Percentiles rank a stretch among this genome's conserved stretches.
These are phyloP conservation scores for Drosophila orena DNA, from an alignment of 1,140 invertebrate species.

Conservation along the genomic window DNA sequence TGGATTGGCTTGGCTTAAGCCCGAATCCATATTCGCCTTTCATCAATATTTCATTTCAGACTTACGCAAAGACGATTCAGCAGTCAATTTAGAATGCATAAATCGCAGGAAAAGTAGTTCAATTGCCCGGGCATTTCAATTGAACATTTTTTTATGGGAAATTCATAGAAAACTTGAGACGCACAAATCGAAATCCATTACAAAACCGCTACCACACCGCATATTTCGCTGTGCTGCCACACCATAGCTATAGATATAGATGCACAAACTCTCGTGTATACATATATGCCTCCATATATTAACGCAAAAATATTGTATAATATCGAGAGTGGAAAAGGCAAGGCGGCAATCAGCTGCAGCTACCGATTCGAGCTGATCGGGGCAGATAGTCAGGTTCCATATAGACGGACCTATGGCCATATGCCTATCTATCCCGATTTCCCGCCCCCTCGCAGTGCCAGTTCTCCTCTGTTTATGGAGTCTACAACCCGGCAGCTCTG, in stretches of 20 bases:
- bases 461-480: not conserved
- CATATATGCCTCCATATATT: conserved; percentile 21
- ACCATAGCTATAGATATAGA: not conserved
- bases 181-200: conserved; percentile 71
- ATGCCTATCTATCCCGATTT: conserved; percentile 42
- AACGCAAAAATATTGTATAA: conserved; percentile 78
- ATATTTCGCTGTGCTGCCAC: conserved; percentile 27
- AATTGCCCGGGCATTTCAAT: conserved; percentile 72
- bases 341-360: conserved; percentile 60
- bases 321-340: conserved; percentile 40
- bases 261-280: conserved; percentile 8
- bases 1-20: conserved; percentile 11
- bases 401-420: conserved; percentile 39
- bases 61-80: conserved; percentile 34
- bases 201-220: conserved; percentile 37
- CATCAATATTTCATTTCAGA: conserved; percentile 30
- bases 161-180: conserved; percentile 76
- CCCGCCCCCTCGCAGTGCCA: not conserved
- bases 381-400: conserved; percentile 63
- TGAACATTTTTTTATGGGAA: conserved; percentile 74
- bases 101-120: conserved; percentile 72
- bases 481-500: conserved; percentile 13
- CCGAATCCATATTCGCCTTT: not conserved
- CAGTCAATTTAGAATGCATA: conserved; percentile 66
- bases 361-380: conserved; percentile 63